These are phyloP conservation scores for Drosophila kokeensis DNA, from an alignment of 2,888 invertebrate species.

Conservation along the genomic window DNA sequence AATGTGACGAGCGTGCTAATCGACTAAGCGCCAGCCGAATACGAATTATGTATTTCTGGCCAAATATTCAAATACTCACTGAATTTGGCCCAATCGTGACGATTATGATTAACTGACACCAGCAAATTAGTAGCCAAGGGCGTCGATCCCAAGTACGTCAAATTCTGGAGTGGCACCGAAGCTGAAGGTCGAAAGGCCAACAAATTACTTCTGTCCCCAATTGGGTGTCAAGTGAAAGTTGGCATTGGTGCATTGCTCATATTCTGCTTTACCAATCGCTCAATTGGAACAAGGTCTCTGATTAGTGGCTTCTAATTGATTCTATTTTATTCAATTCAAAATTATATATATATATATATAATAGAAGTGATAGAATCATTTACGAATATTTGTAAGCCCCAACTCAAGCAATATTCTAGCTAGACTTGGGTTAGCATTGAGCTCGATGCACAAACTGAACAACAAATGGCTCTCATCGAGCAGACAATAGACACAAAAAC, in stretches of 20 bases:
- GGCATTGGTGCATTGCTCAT: neutral
- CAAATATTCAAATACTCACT: constrained; percentile 16
- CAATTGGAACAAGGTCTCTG: neutral
- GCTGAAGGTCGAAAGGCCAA: neutral
- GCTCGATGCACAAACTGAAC: neutral
- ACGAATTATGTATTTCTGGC: constrained; percentile 33
- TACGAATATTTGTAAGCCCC: neutral
- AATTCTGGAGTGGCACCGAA: neutral
- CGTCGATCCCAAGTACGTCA: neutral
- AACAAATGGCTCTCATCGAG: neutral
- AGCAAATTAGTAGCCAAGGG: constrained; percentile 14
- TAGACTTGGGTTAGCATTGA: neutral
- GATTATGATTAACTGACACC: constrained; percentile 45
- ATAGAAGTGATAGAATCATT: neutral
- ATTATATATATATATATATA: no score
- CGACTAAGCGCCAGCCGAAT: constrained; percentile 28
- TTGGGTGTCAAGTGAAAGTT: neutral
- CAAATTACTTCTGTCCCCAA: neutral
- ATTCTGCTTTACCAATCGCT: neutral
- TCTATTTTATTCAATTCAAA: neutral
- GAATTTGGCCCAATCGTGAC: constrained; percentile 14
- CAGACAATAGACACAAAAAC: neutral
- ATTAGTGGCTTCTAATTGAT: neutral
- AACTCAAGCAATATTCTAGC: neutral
- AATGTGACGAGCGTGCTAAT: constrained; percentile 44